These are phyloP conservation scores for Mesorhabditis belari DNA, from an alignment of 2,888 invertebrate species.

Conservation along the genomic window DNA sequence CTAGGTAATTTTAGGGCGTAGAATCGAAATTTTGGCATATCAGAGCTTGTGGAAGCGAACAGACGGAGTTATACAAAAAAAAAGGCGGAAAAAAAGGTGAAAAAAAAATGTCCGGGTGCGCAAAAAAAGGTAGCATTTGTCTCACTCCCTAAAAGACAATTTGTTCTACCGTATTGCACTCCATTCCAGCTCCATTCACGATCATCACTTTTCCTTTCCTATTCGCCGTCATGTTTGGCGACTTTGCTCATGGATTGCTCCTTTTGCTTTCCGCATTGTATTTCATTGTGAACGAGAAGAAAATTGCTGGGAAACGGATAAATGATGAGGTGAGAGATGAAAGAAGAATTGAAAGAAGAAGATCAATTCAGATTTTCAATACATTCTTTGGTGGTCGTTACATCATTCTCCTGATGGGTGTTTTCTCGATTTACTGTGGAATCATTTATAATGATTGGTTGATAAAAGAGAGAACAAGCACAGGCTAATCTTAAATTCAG, in stretches of 20 bases:
- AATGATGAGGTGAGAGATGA: conserved; percentile 24
- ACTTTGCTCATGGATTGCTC: conserved; percentile 81
- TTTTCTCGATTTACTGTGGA: conserved; percentile 54
- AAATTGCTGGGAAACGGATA: conserved; percentile 66
- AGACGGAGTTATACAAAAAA: no score
- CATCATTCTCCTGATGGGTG: conserved; percentile 53
- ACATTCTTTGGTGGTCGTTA: conserved; percentile 54
- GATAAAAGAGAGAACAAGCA: background rate
- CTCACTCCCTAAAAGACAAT: no score
- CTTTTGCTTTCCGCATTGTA: conserved; percentile 72
- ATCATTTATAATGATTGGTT: conserved; percentile 52
- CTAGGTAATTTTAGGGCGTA: no score
- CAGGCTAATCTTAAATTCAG: background rate
- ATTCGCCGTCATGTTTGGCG: conserved; percentile 97
- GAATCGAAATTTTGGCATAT: no score
- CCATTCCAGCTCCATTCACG: conserved; percentile 75
- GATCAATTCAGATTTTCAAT: conserved; percentile 54
- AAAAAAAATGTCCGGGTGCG: no score
- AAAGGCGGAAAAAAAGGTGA: no score
- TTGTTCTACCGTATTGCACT: background rate
- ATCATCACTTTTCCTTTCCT: conserved; percentile 95
- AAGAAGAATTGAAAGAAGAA: background rate
- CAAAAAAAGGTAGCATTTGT: no score
- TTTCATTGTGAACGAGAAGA: conserved; percentile 86
- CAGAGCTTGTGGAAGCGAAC: no score